These are phyloP conservation scores for Mormyrus iriodes DNA, from an alignment of 2,113 vertebrate genomes.

Conservation along the genomic window DNA sequence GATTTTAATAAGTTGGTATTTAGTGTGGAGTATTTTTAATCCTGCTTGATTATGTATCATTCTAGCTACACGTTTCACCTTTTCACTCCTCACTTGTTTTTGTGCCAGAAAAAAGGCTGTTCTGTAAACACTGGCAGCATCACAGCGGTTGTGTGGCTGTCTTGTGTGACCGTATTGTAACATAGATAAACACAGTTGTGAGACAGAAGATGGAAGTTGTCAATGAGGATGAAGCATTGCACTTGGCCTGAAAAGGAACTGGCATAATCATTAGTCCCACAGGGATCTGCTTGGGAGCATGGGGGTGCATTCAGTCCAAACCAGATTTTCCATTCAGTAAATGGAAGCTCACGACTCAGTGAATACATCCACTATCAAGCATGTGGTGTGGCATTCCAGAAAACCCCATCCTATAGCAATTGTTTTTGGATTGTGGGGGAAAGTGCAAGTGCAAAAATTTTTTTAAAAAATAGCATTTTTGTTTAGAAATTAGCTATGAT, in stretches of 20 bases:
- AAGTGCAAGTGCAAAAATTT: not conserved
- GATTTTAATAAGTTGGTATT: not conserved
- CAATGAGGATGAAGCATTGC: constrained; percentile 32
- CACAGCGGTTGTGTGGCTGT: not conserved
- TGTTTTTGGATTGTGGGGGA: not conserved
- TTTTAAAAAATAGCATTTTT: not conserved
- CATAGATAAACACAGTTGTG: not conserved
- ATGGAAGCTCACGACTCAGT: constrained; percentile 18
- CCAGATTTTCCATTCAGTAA: constrained; percentile 19
- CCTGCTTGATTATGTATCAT: not conserved
- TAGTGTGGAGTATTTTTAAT: not conserved
- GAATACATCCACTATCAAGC: not conserved
- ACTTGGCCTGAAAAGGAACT: constrained; percentile 22
- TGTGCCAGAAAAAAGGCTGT: not conserved
- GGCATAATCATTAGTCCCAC: constrained; percentile 27
- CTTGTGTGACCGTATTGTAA: not conserved
- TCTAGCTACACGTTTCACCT: not conserved
- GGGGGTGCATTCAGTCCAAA: constrained; percentile 33
- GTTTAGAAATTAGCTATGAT: not conserved
- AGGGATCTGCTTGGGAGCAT: constrained; percentile 30
- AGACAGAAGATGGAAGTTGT: not conserved
- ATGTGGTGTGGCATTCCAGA: constrained; percentile 6
- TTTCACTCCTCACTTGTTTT: not conserved
- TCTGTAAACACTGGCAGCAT: not conserved
- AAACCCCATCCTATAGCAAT: not conserved